phyloP scores from a whole-genome alignment of 2,888 invertebrate species.

The Trissolcus brochymenae region DNA sequence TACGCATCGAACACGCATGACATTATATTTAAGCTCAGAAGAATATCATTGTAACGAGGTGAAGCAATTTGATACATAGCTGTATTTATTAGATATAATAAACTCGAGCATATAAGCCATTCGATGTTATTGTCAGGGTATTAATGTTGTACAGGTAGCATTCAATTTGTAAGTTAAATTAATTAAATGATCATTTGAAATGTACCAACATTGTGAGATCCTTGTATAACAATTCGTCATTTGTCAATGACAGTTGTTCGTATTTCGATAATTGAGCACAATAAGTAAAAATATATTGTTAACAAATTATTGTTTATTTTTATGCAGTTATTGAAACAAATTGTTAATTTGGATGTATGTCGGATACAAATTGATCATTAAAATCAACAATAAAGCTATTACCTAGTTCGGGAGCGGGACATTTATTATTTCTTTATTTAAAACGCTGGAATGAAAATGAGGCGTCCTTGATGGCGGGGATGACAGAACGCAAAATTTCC shows the following conservation, averaged over 20 bases:
- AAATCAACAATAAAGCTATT: too few species aligned
- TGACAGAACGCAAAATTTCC: conserved; percentile 33
- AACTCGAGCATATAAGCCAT: conserved; percentile 21
- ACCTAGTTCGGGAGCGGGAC: too few species aligned
- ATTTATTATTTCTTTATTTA: too few species aligned
- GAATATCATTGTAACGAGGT: conserved; percentile 24
- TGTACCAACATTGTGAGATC: conserved; percentile 3
- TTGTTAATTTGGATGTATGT: too few species aligned
- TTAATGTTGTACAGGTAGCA: conserved; percentile 31
- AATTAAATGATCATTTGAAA: conserved; percentile 39
- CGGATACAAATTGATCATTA: too few species aligned
- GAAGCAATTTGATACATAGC: conserved; percentile 12
- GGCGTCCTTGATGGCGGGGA: conserved; percentile 47
- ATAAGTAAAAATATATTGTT: too few species aligned
- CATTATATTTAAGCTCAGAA: not conserved
- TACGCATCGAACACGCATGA: not conserved
- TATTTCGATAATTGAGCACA: too few species aligned
- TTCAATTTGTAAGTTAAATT: conserved; percentile 47
- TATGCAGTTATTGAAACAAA: too few species aligned
- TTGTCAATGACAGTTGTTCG: not conserved
- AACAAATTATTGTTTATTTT: too few species aligned
- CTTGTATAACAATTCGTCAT: conserved; percentile 25
- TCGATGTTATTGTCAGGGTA: conserved; percentile 31
- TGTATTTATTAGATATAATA: conserved; percentile 42
- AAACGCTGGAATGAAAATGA: too few species aligned